Evolutionary conservation across 30 jellyfish, hydroid and myxozoan genomes (phyloP).

Genomic region (Phacellophora camtschatica): DNA sequence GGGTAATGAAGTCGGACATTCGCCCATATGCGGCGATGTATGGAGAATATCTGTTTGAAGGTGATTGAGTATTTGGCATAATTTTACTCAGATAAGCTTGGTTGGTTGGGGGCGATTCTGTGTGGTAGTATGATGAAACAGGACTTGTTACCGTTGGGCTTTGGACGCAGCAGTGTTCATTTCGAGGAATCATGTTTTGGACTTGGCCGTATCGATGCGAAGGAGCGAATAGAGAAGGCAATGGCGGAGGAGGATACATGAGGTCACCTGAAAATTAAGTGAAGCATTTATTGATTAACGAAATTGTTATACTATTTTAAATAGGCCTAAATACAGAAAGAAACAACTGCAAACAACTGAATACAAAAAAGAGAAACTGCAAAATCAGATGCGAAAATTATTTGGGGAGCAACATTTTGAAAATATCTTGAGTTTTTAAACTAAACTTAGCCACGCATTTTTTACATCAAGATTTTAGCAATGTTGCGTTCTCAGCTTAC

Average conservation of each 20-base stretch:
- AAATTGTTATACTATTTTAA: too few species aligned
- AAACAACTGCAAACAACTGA: too few species aligned
- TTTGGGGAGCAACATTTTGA: too few species aligned
- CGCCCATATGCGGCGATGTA: slow-evolving; percentile 39
- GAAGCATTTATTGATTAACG: too few species aligned
- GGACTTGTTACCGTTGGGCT: slow-evolving; percentile 30
- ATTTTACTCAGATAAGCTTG: slow-evolving; percentile 48
- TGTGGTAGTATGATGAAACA: slow-evolving; percentile 48
- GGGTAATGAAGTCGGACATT: slow-evolving; percentile 13
- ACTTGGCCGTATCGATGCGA: slow-evolving; percentile 45
- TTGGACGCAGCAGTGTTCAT: slow-evolving; percentile 59
- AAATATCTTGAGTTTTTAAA: too few species aligned
- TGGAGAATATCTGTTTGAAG: slow-evolving; percentile 47
- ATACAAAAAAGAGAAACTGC: too few species aligned
- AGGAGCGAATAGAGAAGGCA: slow-evolving; percentile 26
- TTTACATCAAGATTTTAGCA: too few species aligned
- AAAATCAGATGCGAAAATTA: too few species aligned
- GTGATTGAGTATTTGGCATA: slow-evolving; percentile 29
- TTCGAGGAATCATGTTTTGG: slow-evolving; percentile 5
- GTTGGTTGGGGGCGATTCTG: slow-evolving; percentile 42
- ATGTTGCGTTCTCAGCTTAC: too few species aligned
- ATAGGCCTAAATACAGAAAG: too few species aligned
- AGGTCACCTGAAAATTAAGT: slow-evolving; percentile 61
- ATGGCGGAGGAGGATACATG: slow-evolving; percentile 20
- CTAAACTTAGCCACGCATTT: too few species aligned